Percentiles rank a stretch among this genome's conserved stretches.
Evolutionary conservation across 2,113 vertebrate genomes (phyloP).

Genomic region (Synodontis membranacea): DNA sequence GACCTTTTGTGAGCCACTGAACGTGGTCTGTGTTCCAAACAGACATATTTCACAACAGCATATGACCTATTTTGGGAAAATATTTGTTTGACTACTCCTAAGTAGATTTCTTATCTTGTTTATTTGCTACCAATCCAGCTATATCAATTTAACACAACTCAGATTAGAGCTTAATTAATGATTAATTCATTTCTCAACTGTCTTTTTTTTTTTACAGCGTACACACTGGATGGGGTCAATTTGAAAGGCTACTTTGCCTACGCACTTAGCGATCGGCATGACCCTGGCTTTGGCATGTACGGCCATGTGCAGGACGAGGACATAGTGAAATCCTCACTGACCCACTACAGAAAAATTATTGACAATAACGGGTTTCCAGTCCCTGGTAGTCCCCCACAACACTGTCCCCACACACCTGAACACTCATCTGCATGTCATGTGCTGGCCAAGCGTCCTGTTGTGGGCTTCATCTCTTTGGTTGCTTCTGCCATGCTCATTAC

Average conservation of each 20-base stretch:
- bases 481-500: slow-evolving; percentile 80
- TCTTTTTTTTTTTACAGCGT: slow-evolving; percentile 71
- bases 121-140: slow-evolving; percentile 6
- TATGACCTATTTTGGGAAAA: slow-evolving; percentile 1
- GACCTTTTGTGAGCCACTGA: slow-evolving; percentile 47
- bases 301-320: slow-evolving; percentile 79
- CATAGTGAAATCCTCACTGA: slow-evolving; percentile 83
- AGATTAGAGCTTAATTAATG: neutral
- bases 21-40: neutral
- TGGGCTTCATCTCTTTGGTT: slow-evolving; percentile 84
- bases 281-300: slow-evolving; percentile 87
- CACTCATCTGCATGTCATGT: slow-evolving; percentile 71
- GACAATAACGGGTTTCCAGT: slow-evolving; percentile 83
- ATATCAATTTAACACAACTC: neutral
- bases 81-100: slow-evolving; percentile 27
- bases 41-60: slow-evolving; percentile 10
- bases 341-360: slow-evolving; percentile 86
- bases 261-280: slow-evolving; percentile 84
- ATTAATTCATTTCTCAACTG: slow-evolving; percentile 10
- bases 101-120: slow-evolving; percentile 17
- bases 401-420: slow-evolving; percentile 70
- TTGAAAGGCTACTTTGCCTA: slow-evolving; percentile 94
- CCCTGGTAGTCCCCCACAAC: slow-evolving; percentile 54
- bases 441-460: slow-evolving; percentile 76
- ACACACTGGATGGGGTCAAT: slow-evolving; percentile 83